phyloP scores from a whole-genome alignment of 2,113 vertebrate genomes.

The Bostrychus sinensis region DNA sequence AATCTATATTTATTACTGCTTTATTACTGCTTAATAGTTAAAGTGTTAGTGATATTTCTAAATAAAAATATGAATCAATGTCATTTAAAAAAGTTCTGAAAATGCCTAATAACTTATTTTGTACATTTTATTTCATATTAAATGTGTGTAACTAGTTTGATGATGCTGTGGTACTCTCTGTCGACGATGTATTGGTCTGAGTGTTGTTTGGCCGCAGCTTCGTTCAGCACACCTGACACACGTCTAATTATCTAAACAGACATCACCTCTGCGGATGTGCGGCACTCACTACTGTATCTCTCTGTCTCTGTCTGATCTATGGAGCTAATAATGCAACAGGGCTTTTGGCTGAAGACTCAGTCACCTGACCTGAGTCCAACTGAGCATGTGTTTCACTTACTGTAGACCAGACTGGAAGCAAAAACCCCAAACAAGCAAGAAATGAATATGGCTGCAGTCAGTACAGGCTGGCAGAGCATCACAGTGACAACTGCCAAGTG shows the following conservation, averaged over 20 bases:
- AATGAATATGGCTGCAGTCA: slow-evolving; percentile 45
- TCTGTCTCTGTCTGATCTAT: not conserved
- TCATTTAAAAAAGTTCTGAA: no score
- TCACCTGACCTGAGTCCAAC: slow-evolving; percentile 54
- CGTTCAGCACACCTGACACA: no score
- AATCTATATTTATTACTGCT: no score
- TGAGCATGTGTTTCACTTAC: slow-evolving; percentile 54
- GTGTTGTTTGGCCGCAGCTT: not conserved
- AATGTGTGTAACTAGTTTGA: no score
- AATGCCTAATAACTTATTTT: no score
- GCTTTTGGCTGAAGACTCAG: slow-evolving; percentile 29
- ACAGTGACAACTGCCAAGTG: slow-evolving; percentile 49
- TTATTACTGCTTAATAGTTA: no score
- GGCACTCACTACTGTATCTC: not conserved
- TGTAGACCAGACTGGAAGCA: slow-evolving; percentile 52
- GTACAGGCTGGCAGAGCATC: slow-evolving; percentile 50
- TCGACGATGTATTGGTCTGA: no score
- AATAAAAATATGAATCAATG: no score
- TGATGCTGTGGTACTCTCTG: no score
- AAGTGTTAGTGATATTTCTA: no score
- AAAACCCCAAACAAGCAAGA: slow-evolving; percentile 55
- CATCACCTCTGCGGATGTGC: not conserved
- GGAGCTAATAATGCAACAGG: slow-evolving; percentile 13
- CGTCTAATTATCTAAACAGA: slow-evolving; percentile 16
- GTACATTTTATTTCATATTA: no score